Conservation (phyloP, 30 jellyfish, hydroid and myxozoan species). For the Aurelia coerulea region DNA sequence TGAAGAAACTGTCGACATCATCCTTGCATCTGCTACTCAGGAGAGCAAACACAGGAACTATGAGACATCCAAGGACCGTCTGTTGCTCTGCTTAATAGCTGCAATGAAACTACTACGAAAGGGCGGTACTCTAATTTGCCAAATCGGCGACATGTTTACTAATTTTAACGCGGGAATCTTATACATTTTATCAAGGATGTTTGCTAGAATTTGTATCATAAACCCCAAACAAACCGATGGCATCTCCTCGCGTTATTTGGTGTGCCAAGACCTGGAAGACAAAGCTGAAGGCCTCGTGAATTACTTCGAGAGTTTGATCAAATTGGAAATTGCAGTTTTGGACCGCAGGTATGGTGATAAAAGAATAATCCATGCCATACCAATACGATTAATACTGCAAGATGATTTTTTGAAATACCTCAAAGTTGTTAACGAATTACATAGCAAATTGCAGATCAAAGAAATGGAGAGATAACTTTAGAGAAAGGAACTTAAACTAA, state of each 20-base stretch:
- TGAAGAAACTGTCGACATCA: conserved; percentile 4
- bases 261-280: conserved; percentile 23
- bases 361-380: conserved; percentile 22
- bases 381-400: conserved; percentile 16
- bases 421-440: conserved; percentile 8
- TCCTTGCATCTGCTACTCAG: conserved; percentile 9
- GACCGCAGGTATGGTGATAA: neutral
- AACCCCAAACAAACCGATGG: neutral
- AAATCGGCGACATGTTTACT: conserved; percentile 47
- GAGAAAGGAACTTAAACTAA: too few relatives aligned
- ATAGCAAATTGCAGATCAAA: conserved; percentile 1
- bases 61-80: conserved; percentile 16
- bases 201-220: neutral
- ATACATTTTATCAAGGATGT: conserved; percentile 34
- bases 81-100: neutral
- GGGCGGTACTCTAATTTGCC: conserved; percentile 53
- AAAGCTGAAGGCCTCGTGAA: neutral
- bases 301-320: conserved; percentile 1
- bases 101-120: conserved; percentile 8
- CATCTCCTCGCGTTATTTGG: neutral
- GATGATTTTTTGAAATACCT: conserved; percentile 7
- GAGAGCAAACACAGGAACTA: neutral
- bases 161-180: conserved; percentile 56
- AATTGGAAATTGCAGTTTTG: neutral
- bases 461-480: neutral